Evolutionary conservation across 1,140 invertebrate species (phyloP).

Genomic region (Aradophagus sp.): DNA sequence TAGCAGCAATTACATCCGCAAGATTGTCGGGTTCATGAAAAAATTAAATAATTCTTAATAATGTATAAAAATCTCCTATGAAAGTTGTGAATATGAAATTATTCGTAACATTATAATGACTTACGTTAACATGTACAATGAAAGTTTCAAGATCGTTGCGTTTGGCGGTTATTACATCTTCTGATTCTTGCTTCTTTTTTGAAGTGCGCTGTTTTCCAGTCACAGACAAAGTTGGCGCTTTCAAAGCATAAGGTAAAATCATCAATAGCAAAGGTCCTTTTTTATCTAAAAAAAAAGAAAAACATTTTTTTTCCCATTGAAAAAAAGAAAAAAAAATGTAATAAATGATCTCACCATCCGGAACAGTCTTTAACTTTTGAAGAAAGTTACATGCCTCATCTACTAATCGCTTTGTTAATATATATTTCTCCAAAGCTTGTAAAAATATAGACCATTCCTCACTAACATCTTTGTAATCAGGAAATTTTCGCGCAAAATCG

Average conservation of each 20-base stretch:
- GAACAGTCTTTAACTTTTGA: too few species aligned
- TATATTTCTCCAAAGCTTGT: not conserved
- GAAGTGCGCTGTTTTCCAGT: not conserved
- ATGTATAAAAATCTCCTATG: not conserved
- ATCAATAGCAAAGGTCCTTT: not conserved
- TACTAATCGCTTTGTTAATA: not conserved
- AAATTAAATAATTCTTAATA: not conserved
- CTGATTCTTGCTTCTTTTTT: not conserved
- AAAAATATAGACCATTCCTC: not conserved
- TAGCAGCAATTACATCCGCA: too few species aligned
- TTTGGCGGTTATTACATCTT: not conserved
- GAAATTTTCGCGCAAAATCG: constrained; percentile 1
- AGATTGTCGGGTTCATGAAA: not conserved
- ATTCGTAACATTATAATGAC: too few species aligned
- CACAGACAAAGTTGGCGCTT: not conserved
- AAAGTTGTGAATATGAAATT: constrained; percentile 2
- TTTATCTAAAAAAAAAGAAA: too few species aligned
- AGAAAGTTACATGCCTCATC: not conserved
- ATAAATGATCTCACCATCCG: too few species aligned
- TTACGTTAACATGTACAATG: constrained; percentile 4
- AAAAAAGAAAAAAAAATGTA: too few species aligned
- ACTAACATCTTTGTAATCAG: not conserved
- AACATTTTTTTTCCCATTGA: too few species aligned
- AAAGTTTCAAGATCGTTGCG: not conserved
- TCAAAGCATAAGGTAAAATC: constrained; percentile 5